Conservation (phyloP, 1,140 invertebrate species). For the Bombus huntii region DNA sequence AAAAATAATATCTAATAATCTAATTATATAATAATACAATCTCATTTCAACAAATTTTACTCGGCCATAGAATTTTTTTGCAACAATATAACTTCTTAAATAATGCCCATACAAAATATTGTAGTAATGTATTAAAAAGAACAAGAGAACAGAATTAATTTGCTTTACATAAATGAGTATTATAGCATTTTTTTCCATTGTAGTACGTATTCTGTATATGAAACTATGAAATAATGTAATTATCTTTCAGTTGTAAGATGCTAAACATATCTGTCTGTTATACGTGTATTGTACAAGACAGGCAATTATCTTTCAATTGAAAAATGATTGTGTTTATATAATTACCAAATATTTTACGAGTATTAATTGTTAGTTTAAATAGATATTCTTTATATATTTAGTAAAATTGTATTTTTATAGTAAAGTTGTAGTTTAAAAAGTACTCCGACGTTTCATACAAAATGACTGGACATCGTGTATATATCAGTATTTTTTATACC, state of each 20-base stretch:
- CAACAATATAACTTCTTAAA: not conserved
- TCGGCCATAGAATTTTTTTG: not conserved
- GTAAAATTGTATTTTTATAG: not conserved
- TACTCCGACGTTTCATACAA: not conserved
- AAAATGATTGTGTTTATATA: conserved; percentile 17
- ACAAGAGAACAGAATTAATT: conserved; percentile 24
- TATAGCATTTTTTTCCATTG: conserved; percentile 20
- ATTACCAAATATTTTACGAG: conserved; percentile 12
- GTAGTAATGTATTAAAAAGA: not conserved
- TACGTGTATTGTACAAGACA: conserved; percentile 24
- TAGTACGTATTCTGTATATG: conserved; percentile 35
- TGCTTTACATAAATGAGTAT: conserved; percentile 37
- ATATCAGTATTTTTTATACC: conserved; percentile 53
- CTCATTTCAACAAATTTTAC: not conserved
- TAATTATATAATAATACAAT: not conserved
- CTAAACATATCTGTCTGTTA: not conserved
- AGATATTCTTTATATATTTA: conserved; percentile 13
- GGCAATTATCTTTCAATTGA: conserved; percentile 38
- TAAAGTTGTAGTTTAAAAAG: conserved; percentile 7
- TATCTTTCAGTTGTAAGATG: conserved; percentile 32
- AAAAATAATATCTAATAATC: not conserved
- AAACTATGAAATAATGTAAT: conserved; percentile 39
- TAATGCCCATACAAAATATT: not conserved
- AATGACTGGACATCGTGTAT: conserved; percentile 8
- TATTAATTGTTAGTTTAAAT: conserved; percentile 9